Percentiles rank a stretch among this genome's conserved stretches.
These are phyloP conservation scores for Dicaeum eximium DNA, from an alignment of 2,113 vertebrate species.

Conservation along the genomic window DNA sequence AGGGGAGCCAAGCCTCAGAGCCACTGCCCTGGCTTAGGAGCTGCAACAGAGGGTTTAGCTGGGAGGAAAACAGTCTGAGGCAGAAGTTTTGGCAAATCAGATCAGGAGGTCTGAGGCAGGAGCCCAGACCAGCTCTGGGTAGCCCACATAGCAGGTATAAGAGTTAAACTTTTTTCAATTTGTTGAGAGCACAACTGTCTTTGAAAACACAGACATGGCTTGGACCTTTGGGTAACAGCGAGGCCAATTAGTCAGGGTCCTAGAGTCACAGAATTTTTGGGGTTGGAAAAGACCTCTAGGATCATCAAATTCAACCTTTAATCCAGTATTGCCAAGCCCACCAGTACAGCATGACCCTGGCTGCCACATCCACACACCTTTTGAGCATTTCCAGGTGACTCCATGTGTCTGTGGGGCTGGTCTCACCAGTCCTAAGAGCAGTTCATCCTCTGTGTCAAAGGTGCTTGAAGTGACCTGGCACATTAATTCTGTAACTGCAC, in stretches of 20 bases:
- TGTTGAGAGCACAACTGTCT: background rate
- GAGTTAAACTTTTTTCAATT: background rate
- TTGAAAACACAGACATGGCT: background rate
- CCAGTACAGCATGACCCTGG: too few species aligned
- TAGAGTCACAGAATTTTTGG: background rate
- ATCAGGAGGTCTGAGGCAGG: background rate
- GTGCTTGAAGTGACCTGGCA: background rate
- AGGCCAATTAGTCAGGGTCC: background rate
- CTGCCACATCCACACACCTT: background rate
- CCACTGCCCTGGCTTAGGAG: background rate
- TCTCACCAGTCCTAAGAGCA: background rate
- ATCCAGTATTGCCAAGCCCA: too few species aligned
- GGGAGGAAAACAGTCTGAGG: background rate
- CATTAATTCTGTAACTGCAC: fast-evolving
- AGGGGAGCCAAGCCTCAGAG: fast-evolving
- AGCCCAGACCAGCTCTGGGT: background rate
- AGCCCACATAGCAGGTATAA: fast-evolving
- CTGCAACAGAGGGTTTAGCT: background rate
- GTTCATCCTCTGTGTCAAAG: background rate
- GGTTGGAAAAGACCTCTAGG: background rate
- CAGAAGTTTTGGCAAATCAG: background rate
- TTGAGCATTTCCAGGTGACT: background rate
- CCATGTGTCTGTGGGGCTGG: fast-evolving
- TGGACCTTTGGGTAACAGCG: background rate
- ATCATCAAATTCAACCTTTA: background rate